A percentile compares a stretch with the other conserved stretches of the same genome.
phyloP scores from a whole-genome alignment of 2,888 invertebrate species.

The Amphipoea oculea region DNA sequence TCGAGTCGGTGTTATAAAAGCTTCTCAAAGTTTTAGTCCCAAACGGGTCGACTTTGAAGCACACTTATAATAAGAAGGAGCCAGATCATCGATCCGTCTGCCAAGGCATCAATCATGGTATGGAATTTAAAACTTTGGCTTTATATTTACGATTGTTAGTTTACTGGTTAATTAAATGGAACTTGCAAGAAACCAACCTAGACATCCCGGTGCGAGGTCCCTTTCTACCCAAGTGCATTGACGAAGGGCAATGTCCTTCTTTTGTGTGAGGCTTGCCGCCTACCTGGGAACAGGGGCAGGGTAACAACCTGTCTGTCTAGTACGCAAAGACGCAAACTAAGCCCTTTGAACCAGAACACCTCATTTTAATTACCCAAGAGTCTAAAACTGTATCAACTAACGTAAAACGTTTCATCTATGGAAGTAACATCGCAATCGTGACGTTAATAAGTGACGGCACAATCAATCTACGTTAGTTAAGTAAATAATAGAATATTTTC shows the following conservation, averaged over 20 bases:
- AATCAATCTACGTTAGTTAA: constrained; percentile 26
- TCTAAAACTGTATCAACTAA: constrained; percentile 20
- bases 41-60: neutral
- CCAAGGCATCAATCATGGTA: neutral
- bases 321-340: constrained; percentile 10
- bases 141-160: neutral
- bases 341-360: constrained; percentile 34
- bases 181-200: neutral
- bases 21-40: neutral
- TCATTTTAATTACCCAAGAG: constrained; percentile 12
- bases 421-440: constrained; percentile 2
- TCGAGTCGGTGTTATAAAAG: neutral
- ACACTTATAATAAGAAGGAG: neutral
- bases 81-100: neutral
- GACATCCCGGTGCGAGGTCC: neutral
- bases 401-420: constrained; percentile 5
- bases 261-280: constrained; percentile 24
- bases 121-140: neutral
- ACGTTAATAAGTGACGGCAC: constrained; percentile 25
- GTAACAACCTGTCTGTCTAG: constrained; percentile 25
- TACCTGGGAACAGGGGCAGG: neutral
- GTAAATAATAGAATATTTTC: constrained; percentile 42
- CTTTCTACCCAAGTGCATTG: constrained; percentile 12
- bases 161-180: neutral
- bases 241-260: constrained; percentile 36